Evolutionary conservation across 2,888 invertebrate genomes (phyloP), one percentile per base, ranked within the genome.

Genomic region (Ichneumoninae sp.): DNA sequence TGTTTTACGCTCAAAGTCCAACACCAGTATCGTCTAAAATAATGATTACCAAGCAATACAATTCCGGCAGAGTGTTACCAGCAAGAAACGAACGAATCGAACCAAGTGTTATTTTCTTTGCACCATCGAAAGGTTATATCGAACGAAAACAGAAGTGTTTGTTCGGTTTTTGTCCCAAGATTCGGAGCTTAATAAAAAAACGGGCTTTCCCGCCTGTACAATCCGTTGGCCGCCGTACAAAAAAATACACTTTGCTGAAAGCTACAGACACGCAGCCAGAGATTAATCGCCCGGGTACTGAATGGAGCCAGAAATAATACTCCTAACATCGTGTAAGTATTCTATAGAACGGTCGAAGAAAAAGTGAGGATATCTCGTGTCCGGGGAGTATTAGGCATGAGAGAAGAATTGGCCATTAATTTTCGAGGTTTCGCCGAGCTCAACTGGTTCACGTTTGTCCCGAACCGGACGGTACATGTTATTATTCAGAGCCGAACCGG

Each of bases 311-410:
- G 54, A 57, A 70, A 83, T 79, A 75, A 83, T 79, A 75, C 30
- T 60, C 36, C n/a, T 60, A 26, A 66, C 44, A 71, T 50, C 76
- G 33, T 30, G 30, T 44, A 40, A 73, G 40, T 47, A 77, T 77
- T 54, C 4, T 71, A 52, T 60, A 47, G 54, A 30, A 30, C 5
- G 6, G 26, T 26, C 44, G 44, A 47, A 50, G 22, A 40, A 60
- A 68, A 73, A 81, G 68, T 68, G 73, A 52, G 47, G 66, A 83
- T 83, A 71, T 81, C 16, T 47, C 83, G 83, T 81, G 83, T 69
- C 52, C 13, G 13, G 63, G 36, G 68, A n/a, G 54, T 81, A 81
- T 83, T 77, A 77, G 33, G 50, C 68, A 4, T 30, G 60, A 70
- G 63, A 70, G 65, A 26, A 16, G 47, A 83, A 79, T 80, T 44